Evolutionary conservation across 2,888 invertebrate genomes (phyloP).

Genomic region (Tupiocoris notatus): DNA sequence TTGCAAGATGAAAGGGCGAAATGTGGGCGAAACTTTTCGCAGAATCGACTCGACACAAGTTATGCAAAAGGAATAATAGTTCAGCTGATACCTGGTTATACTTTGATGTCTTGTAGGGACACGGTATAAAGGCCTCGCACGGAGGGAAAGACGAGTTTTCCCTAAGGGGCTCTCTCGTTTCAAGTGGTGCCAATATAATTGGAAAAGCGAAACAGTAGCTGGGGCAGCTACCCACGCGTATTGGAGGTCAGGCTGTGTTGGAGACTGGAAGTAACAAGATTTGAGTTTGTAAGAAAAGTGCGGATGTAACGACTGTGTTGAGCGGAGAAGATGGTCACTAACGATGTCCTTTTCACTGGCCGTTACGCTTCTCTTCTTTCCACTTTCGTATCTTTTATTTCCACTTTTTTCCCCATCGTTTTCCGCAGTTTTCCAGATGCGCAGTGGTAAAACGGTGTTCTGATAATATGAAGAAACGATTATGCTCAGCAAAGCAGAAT

Average conservation of each 20-base stretch:
- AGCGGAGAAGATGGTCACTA: conserved; percentile 37
- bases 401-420: background rate
- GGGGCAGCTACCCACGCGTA: background rate
- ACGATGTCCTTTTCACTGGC: conserved; percentile 4
- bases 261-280: conserved; percentile 23
- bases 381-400: too few species aligned
- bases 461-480: too few species aligned
- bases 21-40: background rate
- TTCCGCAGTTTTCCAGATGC: background rate
- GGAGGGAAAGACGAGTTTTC: conserved; percentile 3
- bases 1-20: too few species aligned
- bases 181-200: conserved; percentile 37
- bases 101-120: background rate
- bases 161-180: conserved; percentile 35
- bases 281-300: conserved; percentile 17
- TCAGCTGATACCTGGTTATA: background rate
- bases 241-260: background rate
- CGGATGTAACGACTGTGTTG: conserved; percentile 25
- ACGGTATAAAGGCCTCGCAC: background rate
- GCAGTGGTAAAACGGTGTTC: too few species aligned
- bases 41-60: background rate
- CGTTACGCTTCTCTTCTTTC: background rate
- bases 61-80: background rate
- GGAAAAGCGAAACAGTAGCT: conserved; percentile 35
- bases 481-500: too few species aligned